These are phyloP conservation scores for Forbesichthys agassizii DNA, from an alignment of 2,113 vertebrate species.

Conservation along the genomic window DNA sequence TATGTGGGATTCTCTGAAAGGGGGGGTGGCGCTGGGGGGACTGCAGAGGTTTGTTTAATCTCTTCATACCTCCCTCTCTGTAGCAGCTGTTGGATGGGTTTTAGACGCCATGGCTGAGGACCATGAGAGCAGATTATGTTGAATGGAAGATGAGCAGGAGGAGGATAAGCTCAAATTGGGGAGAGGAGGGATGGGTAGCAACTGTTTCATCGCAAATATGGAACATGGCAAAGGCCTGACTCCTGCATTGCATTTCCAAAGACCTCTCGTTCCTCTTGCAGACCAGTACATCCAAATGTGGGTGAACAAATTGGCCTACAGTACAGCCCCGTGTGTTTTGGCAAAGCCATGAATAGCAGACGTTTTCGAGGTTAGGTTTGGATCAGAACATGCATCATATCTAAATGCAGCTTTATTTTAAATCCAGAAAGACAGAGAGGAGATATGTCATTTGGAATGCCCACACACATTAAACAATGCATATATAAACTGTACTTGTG, in stretches of 20 bases:
- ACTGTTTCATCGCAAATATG: constrained; percentile 47
- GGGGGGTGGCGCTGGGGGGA: neutral
- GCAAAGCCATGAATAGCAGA: constrained; percentile 31
- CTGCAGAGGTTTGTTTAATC: constrained; percentile 67
- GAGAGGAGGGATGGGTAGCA: neutral
- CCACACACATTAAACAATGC: constrained; percentile 28
- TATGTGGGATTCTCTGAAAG: constrained; percentile 59
- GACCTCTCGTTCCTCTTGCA: constrained; percentile 28
- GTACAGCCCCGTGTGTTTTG: neutral
- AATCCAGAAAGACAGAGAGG: constrained; percentile 17
- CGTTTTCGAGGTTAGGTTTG: constrained; percentile 6
- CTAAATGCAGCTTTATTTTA: constrained; percentile 44
- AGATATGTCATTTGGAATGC: too few relatives aligned
- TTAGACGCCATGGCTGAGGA: constrained; percentile 62
- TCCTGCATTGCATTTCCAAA: constrained; percentile 9
- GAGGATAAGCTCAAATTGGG: constrained; percentile 32
- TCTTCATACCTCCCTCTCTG: constrained; percentile 62
- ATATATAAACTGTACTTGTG: constrained; percentile 30
- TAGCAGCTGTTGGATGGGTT: constrained; percentile 70
- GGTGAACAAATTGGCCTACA: constrained; percentile 11
- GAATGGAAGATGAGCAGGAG: constrained; percentile 34
- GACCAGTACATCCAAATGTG: constrained; percentile 10
- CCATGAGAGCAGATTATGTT: constrained; percentile 68
- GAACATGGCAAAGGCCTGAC: constrained; percentile 30
- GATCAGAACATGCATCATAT: constrained; percentile 55